A percentile compares a stretch with the other conserved stretches of the same genome.
phyloP scores from a whole-genome alignment of 2,888 invertebrate species.

The Lumbricus terrestris region DNA sequence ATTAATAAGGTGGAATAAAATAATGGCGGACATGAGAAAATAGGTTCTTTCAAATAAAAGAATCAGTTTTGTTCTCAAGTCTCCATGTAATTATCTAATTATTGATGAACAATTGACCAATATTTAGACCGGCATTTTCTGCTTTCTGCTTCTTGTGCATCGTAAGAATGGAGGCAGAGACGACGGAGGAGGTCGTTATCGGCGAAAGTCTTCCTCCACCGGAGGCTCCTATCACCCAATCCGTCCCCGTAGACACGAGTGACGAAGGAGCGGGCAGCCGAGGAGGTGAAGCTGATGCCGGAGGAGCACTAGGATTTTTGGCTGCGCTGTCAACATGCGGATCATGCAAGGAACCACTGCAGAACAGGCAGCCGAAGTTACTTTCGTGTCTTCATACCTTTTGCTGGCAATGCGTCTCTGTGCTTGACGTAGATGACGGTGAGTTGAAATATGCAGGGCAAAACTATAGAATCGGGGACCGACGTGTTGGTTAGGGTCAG shows the following conservation, averaged over 20 bases:
- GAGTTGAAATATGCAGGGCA: not conserved
- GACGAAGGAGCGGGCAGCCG: not conserved
- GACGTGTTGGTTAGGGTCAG: too few relatives aligned
- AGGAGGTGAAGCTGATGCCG: not conserved
- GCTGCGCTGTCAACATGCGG: slow-evolving; percentile 32
- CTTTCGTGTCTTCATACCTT: slow-evolving; percentile 85
- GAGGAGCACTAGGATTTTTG: slow-evolving; percentile 16
- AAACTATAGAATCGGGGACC: too few relatives aligned
- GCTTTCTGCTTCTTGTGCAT: not conserved
- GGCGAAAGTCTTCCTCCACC: slow-evolving; percentile 18
- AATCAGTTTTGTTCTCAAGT: not conserved
- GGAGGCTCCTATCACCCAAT: not conserved
- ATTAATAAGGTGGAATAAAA: not conserved
- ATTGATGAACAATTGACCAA: not conserved
- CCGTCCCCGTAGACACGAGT: slow-evolving; percentile 13
- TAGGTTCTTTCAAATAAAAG: not conserved
- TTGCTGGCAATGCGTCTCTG: slow-evolving; percentile 72
- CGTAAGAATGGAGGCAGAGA: slow-evolving; percentile 22
- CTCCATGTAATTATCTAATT: not conserved
- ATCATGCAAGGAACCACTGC: slow-evolving; percentile 40
- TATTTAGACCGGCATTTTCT: not conserved
- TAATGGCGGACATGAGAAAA: not conserved
- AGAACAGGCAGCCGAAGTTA: slow-evolving; percentile 69
- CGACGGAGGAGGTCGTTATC: slow-evolving; percentile 12
- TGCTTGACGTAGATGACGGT: slow-evolving; percentile 27